Evolutionary conservation across 2,113 vertebrate genomes (phyloP), one percentile per base, ranked within the genome.

Genomic region (Hippopotamus amphibius): DNA sequence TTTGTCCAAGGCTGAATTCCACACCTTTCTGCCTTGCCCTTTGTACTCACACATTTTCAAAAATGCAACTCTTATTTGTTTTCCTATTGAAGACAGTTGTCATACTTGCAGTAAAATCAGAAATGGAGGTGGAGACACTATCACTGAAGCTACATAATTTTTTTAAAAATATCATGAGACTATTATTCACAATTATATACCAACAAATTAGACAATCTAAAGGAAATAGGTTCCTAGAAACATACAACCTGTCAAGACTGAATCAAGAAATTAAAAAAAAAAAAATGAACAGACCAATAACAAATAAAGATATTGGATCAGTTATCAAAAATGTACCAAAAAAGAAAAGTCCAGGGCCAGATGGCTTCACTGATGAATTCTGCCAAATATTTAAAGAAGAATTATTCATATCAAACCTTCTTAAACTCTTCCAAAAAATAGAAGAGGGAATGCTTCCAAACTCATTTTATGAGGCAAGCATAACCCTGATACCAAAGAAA

Each of bases 51-150:
- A 11, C 4, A 43, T 91, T 55, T 65, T 43, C 10, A 65, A 9
- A 63, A 28, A 33, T 13, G 1, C 41, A 4, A 1, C 3, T n/a
- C 6, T 14, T n/a, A 14, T 4, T 22, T 21, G 5, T 90, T 93
- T 46, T 88, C 74, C 30, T 57, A n/a, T 10, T 74, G 43, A 53
- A 63, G n/a, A 69, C 8, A 53, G 3, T 16, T 43, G 5, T 48
- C 16, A 82, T 14, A 0, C 6, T 82, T 68, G 9, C 7, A 43
- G 22, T n/a, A 59, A 57, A 59, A 59, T 81, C 0, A 0, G 22
- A 28, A 81, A 81, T 81, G 14, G 22, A 81, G 28, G 22, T 28
- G n/a, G 4, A 81, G 13, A 15, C 37, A 81, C 41, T 81, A 41
- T 16, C n/a, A 59, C n/a, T 81, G n/a, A 81, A 41, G 22, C n/a